Base-by-base conservation (phyloP, 2,888 invertebrate genomes). In the Philhelius pedissequus region DNA sequence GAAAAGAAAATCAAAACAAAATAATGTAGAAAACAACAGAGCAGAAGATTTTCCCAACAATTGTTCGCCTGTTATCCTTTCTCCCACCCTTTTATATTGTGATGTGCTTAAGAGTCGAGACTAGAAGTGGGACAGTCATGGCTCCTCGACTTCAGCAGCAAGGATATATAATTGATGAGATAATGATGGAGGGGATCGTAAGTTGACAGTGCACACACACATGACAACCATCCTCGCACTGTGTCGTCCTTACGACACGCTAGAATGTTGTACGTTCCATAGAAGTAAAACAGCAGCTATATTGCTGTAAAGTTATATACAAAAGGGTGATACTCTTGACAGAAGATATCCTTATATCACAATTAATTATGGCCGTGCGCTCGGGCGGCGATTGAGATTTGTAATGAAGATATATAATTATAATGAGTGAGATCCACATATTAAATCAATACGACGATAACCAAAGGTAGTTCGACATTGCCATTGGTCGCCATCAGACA, bases 371-470 rank as follows among this genome's bases (percentile, higher is more conserved):
- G 75, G 32, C 62, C 62, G 62, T 64, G 66, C 20, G 15, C 32
- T 20, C 35, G 54, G 64, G 50, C 7, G 56, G 22, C 43, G 60
- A 73, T 82, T 77, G 60, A 68, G 70, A 71, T 73, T 77, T 76
- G 77, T 77, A 82, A 82, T 77, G 60, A 77, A 66, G 71, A 82
- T 71, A 66, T 81, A 66, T 43, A 66, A 81, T 71, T 71, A 70
- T 82, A 77, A 77, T 66, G 66, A 71, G 77, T 52, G 43, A 50
- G 18, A 75, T 68, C 77, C 71, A 64, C 9, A 45, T 68, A 71
- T 82, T 71, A 77, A 70, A 76, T 81, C 80, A 76, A 76, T 80
- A 80, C 62, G 74, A 80, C 62, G 74, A 74, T 79, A 73, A 78
- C n/a, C 15, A 18, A 38, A 68, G 18, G 54, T 35, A 60, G 38